phyloP scores from a whole-genome alignment of 2,113 vertebrate genomes.

The Cettia cetti region DNA sequence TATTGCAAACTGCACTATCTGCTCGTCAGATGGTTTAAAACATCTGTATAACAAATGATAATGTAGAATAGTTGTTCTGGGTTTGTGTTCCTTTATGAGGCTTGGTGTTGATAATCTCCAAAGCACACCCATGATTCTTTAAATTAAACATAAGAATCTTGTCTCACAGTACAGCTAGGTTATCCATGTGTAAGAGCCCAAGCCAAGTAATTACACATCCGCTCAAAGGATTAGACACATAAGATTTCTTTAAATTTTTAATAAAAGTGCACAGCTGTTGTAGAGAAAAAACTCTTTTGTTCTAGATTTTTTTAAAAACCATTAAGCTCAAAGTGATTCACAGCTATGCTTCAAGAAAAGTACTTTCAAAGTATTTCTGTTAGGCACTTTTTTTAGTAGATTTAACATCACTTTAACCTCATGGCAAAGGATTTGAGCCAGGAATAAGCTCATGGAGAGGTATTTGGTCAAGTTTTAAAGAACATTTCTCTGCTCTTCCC shows the following conservation, averaged over 20 bases:
- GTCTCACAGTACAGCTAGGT: conserved; percentile 61
- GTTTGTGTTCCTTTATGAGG: conserved; percentile 51
- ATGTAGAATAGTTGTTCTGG: conserved; percentile 6
- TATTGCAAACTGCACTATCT: background rate
- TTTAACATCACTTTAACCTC: conserved; percentile 28
- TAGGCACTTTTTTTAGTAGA: conserved; percentile 14
- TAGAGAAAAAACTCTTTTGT: conserved; percentile 66
- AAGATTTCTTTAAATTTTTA: conserved; percentile 77
- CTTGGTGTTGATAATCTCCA: conserved; percentile 61
- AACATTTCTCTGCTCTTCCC: background rate
- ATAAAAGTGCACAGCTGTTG: conserved; percentile 75
- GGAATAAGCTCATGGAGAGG: conserved; percentile 19
- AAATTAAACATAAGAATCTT: conserved; percentile 74
- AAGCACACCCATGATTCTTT: conserved; percentile 60
- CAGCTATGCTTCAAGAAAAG: conserved; percentile 52
- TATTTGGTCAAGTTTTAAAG: background rate
- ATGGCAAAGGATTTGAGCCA: background rate
- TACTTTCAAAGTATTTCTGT: conserved; percentile 54
- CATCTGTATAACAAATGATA: conserved; percentile 63
- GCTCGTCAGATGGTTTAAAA: conserved; percentile 41
- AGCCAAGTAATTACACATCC: conserved; percentile 73
- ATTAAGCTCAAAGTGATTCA: conserved; percentile 62
- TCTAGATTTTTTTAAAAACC: conserved; percentile 56
- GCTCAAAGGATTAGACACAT: conserved; percentile 71
- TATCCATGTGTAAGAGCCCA: conserved; percentile 68